phyloP scores from a whole-genome alignment of 92 coral and sea anemone genomes.

The Actinernus sp. region DNA sequence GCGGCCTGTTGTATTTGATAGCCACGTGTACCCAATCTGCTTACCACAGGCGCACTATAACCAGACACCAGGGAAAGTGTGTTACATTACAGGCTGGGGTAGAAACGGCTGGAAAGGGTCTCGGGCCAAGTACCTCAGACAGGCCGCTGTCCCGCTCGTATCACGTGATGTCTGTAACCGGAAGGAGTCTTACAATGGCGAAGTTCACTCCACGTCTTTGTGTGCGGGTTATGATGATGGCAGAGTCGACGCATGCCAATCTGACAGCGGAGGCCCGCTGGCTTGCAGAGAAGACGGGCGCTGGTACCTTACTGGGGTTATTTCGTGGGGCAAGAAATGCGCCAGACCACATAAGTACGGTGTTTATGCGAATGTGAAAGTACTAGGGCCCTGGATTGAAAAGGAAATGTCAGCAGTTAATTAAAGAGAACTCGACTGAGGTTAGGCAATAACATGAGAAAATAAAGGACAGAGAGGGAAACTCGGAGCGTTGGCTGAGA shows the following conservation, averaged over 20 bases:
- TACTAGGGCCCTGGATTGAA: constrained; percentile 44
- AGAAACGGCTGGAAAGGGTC: constrained; percentile 59
- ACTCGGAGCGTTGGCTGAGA: too few species aligned
- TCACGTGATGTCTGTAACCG: constrained; percentile 55
- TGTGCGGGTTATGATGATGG: constrained; percentile 69
- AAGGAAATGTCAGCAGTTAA: constrained; percentile 4
- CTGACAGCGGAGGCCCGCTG: constrained; percentile 77
- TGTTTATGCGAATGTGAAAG: constrained; percentile 55
- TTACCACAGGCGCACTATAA: constrained; percentile 13
- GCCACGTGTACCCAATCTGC: constrained; percentile 59
- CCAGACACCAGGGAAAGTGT: constrained; percentile 43
- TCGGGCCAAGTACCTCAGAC: constrained; percentile 23
- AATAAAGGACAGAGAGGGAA: too few species aligned
- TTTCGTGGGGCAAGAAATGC: constrained; percentile 68
- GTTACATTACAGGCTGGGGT: constrained; percentile 77
- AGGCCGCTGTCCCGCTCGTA: constrained; percentile 49
- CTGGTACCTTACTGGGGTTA: constrained; percentile 69
- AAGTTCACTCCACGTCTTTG: constrained; percentile 48
- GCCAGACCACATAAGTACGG: constrained; percentile 68
- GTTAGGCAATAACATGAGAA: too few species aligned
- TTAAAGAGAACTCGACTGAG: too few species aligned
- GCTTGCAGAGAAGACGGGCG: constrained; percentile 56
- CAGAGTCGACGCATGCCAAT: constrained; percentile 63
- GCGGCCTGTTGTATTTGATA: constrained; percentile 36
- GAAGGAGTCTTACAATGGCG: constrained; percentile 54